Conservation (phyloP, 2,113 vertebrate species). For the Catharus fuscescens region DNA sequence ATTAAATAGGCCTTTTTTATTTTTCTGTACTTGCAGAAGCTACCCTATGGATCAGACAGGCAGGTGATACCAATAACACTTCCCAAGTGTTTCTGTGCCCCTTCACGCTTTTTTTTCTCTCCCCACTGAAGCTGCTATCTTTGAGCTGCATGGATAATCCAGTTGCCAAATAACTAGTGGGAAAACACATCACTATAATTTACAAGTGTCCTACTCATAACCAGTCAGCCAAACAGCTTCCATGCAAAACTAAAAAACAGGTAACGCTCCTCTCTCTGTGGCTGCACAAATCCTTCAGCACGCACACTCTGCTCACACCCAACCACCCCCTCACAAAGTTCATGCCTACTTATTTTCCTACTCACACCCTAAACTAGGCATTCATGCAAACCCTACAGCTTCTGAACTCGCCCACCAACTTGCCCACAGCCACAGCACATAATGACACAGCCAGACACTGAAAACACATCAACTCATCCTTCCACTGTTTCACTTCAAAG, state of each 20-base stretch:
- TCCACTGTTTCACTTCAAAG: background rate
- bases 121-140: background rate
- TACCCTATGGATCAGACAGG: background rate
- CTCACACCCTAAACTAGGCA: constrained; percentile 49
- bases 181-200: constrained; percentile 34
- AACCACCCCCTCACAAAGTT: constrained; percentile 59
- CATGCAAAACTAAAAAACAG: constrained; percentile 54
- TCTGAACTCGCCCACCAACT: constrained; percentile 16
- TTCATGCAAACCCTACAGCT: constrained; percentile 21
- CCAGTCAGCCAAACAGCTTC: constrained; percentile 32
- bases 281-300: constrained; percentile 61
- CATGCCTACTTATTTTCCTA: constrained; percentile 59
- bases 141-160: background rate
- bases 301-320: constrained; percentile 52
- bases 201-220: constrained; percentile 27
- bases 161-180: constrained; percentile 40
- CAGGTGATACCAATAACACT: background rate
- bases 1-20: background rate
- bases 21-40: background rate
- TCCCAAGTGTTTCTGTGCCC: rapidly evolving
- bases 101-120: background rate
- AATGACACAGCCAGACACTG: background rate
- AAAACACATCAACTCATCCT: background rate
- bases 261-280: constrained; percentile 10
- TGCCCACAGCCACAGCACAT: constrained; percentile 34